Evolutionary conservation across 1,140 invertebrate species (phyloP), one percentile per base, ranked within the genome.

Genomic region (Drosophila pallidifrons): DNA sequence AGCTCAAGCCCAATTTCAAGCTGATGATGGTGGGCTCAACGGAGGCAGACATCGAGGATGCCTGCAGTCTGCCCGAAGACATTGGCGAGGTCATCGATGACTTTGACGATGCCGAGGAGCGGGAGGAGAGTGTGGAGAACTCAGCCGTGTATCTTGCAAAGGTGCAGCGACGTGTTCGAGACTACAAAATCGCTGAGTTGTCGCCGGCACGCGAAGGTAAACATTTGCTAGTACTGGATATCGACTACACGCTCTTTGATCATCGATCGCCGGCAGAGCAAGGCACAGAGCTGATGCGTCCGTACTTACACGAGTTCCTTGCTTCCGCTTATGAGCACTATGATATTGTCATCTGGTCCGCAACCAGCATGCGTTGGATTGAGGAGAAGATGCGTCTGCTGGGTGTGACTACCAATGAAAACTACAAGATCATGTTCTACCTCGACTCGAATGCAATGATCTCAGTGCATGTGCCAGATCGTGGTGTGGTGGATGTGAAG

Each of bases 281-380:
- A 73, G 98, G 97, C n/a, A 71, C 76, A 32, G 98, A 99, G 93
- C 93, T 99, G 60, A 99, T 99, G 98, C 94, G 98, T 65, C 98
- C 98, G 1, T 99, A 95, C 92, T 94, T 99, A 35, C 98, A 99
- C 92, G 98, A 99, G 93, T 99, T 99, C 92, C 93, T 99, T 1
- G 96, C 96, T 6, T 94, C 96, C n/a, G 97, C 98, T 3, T 99
- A 99, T 93, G 95, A 96, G 88, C 93, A 97, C 92, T 98, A 98
- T 81, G 97, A 97, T 85, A 97, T 97, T 79, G 96, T 97, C 0
- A 97, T 97, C 75, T 97, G 97, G 98, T 99, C 98, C 41, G 98
- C 98, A 1, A 99, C 98, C 1, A 97, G 96, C 73, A 99, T 99
- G 98, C 98, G 98, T 82, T 99, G 98, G 98, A 99, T 99, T 54